These are phyloP conservation scores for Lampropteryx suffumata DNA, from an alignment of 2,888 invertebrate species.

Conservation along the genomic window DNA sequence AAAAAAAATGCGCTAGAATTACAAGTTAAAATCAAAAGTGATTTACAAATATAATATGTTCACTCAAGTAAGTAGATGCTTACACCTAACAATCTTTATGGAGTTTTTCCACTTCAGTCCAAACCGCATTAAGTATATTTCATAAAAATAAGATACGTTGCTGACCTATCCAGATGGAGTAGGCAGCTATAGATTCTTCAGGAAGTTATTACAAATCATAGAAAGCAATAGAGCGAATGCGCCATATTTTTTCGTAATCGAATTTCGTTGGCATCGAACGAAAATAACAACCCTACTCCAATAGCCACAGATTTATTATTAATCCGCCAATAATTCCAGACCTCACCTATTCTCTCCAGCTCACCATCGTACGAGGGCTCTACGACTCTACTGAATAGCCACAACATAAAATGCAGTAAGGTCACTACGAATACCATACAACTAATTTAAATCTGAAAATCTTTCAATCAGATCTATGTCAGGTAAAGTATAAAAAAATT, in stretches of 20 bases:
- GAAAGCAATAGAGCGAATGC: conserved; percentile 17
- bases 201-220: conserved; percentile 21
- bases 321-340: conserved; percentile 57
- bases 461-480: too few species aligned
- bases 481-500: too few species aligned
- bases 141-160: background rate
- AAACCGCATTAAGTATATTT: too few species aligned
- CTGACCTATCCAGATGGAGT: background rate
- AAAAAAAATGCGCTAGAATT: too few species aligned
- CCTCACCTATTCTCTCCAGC: conserved; percentile 28
- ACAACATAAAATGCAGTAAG: background rate
- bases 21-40: too few species aligned
- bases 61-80: too few species aligned
- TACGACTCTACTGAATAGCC: background rate
- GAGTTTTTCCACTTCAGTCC: too few species aligned
- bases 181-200: background rate
- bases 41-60: too few species aligned
- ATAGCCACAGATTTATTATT: conserved; percentile 59
- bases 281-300: conserved; percentile 29
- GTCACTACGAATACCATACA: too few species aligned
- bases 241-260: conserved; percentile 29
- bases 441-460: too few species aligned
- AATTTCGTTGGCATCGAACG: conserved; percentile 24
- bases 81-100: too few species aligned
- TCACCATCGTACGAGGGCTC: conserved; percentile 16